Conservation (phyloP, 2,797 vertebrate species). For the Mus minutoides region DNA sequence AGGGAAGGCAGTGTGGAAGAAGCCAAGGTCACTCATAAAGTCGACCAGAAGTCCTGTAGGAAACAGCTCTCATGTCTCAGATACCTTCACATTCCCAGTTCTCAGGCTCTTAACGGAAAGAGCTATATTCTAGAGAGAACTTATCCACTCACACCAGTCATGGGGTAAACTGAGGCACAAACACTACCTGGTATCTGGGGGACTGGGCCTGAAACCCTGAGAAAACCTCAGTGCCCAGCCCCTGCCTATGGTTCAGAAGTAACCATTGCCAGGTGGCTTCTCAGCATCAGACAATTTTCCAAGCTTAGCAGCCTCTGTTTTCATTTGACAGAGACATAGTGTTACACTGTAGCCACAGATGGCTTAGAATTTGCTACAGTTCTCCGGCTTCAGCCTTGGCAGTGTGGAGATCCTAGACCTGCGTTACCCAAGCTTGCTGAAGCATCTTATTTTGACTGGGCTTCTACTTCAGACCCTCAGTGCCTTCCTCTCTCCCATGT, state of each 20-base stretch:
- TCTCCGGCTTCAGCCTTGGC: not conserved
- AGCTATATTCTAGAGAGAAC: not conserved
- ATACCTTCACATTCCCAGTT: not conserved
- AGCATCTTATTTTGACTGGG: not conserved
- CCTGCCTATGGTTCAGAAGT: slow-evolving; percentile 24
- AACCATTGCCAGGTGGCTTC: not conserved
- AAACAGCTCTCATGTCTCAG: not conserved
- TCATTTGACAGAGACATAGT: not conserved
- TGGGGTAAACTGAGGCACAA: not conserved
- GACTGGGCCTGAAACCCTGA: not conserved
- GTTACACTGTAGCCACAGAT: not conserved
- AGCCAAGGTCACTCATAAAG: not conserved
- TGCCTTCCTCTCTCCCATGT: not conserved
- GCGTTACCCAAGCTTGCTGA: not conserved
- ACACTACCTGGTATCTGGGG: not conserved
- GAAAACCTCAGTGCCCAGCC: not conserved
- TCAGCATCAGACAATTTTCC: not conserved
- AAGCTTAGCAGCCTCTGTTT: not conserved
- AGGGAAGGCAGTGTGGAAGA: not conserved
- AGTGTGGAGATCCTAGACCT: not conserved
- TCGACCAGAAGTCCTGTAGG: not conserved
- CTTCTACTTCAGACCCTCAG: not conserved
- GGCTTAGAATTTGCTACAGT: not conserved
- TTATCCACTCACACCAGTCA: not conserved
- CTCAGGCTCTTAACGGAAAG: not conserved